These are phyloP conservation scores for Volucella inanis DNA, from an alignment of 2,888 invertebrate species.

Conservation along the genomic window DNA sequence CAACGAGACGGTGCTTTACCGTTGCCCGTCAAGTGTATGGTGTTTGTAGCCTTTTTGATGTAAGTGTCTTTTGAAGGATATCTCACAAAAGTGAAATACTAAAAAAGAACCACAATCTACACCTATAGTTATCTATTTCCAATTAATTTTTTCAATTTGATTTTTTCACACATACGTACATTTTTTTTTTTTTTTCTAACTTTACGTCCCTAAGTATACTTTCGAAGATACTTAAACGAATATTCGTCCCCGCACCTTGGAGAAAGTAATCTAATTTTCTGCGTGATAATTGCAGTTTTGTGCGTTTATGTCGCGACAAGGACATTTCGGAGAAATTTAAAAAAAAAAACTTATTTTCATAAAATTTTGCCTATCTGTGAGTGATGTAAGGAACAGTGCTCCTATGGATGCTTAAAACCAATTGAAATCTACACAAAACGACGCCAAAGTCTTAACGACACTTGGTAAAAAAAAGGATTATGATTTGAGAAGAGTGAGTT, in stretches of 20 bases:
- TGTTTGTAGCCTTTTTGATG: too few species aligned
- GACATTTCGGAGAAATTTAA: constrained; percentile 28
- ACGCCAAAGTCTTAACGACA: constrained; percentile 37
- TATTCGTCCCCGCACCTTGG: not conserved
- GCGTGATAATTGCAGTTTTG: constrained; percentile 55
- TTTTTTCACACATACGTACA: constrained; percentile 6
- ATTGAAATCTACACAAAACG: not conserved
- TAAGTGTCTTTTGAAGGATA: not conserved
- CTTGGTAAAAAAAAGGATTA: constrained; percentile 60
- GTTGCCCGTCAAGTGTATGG: too few species aligned
- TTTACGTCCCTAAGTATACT: constrained; percentile 5
- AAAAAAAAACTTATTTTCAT: not conserved
- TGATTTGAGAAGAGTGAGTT: constrained; percentile 72
- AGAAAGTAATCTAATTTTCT: constrained; percentile 54
- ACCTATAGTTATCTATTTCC: not conserved
- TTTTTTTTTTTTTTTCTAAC: not conserved
- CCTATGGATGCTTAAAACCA: constrained; percentile 15
- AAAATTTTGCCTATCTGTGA: constrained; percentile 10
- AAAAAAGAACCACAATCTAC: constrained; percentile 18
- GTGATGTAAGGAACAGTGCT: not conserved
- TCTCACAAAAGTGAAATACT: not conserved
- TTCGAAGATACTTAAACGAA: not conserved
- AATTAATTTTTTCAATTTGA: not conserved
- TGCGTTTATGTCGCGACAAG: constrained; percentile 45
- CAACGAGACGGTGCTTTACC: too few species aligned